Evolutionary conservation across 2,113 vertebrate genomes (phyloP).

Genomic region (Spheniscus mendiculus): DNA sequence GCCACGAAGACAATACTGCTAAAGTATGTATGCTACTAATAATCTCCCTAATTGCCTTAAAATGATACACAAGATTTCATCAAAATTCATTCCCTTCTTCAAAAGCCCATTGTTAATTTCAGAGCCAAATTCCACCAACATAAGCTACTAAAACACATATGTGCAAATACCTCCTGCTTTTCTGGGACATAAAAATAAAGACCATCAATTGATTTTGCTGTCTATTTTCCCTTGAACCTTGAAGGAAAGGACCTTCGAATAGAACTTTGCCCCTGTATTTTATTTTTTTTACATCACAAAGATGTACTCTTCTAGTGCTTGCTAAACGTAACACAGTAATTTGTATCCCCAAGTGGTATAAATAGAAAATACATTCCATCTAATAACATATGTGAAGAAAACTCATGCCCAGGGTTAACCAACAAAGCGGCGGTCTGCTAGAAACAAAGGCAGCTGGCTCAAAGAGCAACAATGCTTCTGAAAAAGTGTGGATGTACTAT

Average conservation of each 20-base stretch:
- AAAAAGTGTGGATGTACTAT: slow-evolving; percentile 9
- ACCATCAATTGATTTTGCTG: neutral
- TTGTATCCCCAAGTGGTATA: slow-evolving; percentile 54
- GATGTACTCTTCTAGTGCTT: neutral
- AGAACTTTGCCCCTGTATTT: neutral
- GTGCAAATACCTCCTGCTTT: neutral
- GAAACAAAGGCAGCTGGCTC: slow-evolving; percentile 50
- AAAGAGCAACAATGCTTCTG: slow-evolving; percentile 2
- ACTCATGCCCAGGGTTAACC: slow-evolving; percentile 64
- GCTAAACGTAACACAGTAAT: slow-evolving; percentile 19
- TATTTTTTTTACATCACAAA: neutral
- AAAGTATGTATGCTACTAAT: neutral
- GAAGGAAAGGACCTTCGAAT: neutral
- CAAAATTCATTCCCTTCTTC: neutral
- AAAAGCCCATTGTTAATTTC: slow-evolving; percentile 5
- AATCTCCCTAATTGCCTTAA: neutral
- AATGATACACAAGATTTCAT: neutral
- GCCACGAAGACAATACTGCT: neutral
- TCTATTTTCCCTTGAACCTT: neutral
- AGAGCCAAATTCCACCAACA: neutral
- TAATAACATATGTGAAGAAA: slow-evolving; percentile 71
- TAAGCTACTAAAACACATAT: neutral
- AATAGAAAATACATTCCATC: slow-evolving; percentile 63
- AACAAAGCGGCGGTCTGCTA: slow-evolving; percentile 20
- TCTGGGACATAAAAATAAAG: neutral